phyloP scores from a whole-genome alignment of 2,888 invertebrate genomes.

The Rhamnusium bicolor region DNA sequence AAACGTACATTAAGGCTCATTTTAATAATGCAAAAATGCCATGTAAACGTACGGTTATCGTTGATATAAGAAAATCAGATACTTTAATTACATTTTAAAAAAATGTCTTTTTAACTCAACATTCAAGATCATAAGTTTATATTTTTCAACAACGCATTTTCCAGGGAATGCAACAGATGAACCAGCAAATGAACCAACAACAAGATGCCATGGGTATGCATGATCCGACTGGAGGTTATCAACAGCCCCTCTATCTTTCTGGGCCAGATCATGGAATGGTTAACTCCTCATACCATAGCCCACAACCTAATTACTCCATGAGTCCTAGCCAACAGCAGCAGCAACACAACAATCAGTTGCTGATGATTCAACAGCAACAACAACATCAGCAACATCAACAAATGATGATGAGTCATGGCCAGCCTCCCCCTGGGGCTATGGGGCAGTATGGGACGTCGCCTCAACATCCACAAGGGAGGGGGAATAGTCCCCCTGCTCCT shows the following conservation, averaged over 20 bases:
- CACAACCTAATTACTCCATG: constrained; percentile 66
- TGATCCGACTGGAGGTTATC: constrained; percentile 74
- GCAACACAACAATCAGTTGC: constrained; percentile 63
- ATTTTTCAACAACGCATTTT: constrained; percentile 46
- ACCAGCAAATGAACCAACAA: constrained; percentile 70
- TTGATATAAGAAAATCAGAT: too few species aligned
- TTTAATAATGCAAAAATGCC: too few species aligned
- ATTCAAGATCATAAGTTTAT: too few species aligned
- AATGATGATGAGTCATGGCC: constrained; percentile 70
- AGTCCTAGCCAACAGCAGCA: constrained; percentile 63
- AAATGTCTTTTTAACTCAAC: too few species aligned
- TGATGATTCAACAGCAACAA: constrained; percentile 67
- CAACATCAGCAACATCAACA: constrained; percentile 69
- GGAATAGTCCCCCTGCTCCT: constrained; percentile 75
- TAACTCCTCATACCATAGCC: constrained; percentile 69
- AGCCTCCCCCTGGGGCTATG: constrained; percentile 70
- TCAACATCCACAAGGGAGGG: constrained; percentile 74
- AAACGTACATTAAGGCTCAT: too few species aligned
- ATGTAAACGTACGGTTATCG: too few species aligned
- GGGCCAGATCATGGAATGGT: constrained; percentile 70
- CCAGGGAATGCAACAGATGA: constrained; percentile 65
- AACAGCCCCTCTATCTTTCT: constrained; percentile 80
- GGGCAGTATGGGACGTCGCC: constrained; percentile 73
- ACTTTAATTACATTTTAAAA: too few species aligned
- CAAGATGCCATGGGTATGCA: constrained; percentile 70